Base-by-base conservation (phyloP, 2,113 vertebrate genomes). In the Ictalurus furcatus region DNA sequence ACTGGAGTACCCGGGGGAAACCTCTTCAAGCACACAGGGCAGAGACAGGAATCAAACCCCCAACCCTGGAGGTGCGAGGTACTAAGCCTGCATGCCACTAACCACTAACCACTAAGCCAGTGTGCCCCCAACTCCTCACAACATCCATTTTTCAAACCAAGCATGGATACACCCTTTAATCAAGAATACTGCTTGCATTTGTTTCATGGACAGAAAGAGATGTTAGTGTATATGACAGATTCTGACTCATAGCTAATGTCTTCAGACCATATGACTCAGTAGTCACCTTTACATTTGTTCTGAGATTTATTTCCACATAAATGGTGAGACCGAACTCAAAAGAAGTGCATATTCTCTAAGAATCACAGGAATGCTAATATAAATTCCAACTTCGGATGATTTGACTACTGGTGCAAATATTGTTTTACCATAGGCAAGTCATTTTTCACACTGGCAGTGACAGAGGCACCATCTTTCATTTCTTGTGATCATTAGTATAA, bases 391-490 rank as follows among this genome's bases (percentile, higher is more conserved):
- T 67, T 87, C 34, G 21, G 61, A 56, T 37, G 44, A 81, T 81
- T 69, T 67, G 78, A 69, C 37, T 48, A 67, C 13, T 52, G 28
- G 6, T 63, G 28, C 59, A 54, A 23, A 67, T 37, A 52, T 37
- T 65, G 6, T 81, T 56, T 80, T 21, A 58, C 86, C 59, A 56
- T 19, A 67, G 59, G 86, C 76, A 2, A 56, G 61, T 81, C 86
- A 69, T 87, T 81, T 79, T 56, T 81, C 86, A 87, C 61, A 28
- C 61, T 81, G 86, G 19, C n/a, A 87, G 44, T 87, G 86, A 87
- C 86, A 69, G 86, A 44, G 58, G 85, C 61, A 65, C 16, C 86
- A 81, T 81, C 54, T 52, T 81, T 87, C 78, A 56, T 87, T 81
- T 69, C 73, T 44, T 37, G 61, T 81, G 74, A 87, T 52, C 61